Conservation (phyloP, 2,888 invertebrate genomes). For the Colletes collaris region DNA sequence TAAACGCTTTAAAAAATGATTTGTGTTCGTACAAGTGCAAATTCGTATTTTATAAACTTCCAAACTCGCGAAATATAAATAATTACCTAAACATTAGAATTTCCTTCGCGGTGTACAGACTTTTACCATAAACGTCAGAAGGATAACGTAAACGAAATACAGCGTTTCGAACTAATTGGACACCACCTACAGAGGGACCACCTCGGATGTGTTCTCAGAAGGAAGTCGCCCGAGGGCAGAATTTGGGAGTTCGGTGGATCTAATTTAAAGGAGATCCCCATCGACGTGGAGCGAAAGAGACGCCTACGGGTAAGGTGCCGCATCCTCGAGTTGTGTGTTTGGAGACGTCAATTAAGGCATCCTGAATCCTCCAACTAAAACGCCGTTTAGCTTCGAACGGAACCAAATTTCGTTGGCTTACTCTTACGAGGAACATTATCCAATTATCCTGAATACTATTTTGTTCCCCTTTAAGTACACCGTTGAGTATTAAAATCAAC, state of each 20-base stretch:
- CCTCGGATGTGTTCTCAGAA: constrained; percentile 52
- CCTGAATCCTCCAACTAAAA: constrained; percentile 18
- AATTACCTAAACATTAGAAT: too few relatives aligned
- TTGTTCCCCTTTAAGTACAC: too few relatives aligned
- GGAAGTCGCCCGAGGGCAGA: constrained; percentile 32
- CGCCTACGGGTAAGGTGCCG: constrained; percentile 16
- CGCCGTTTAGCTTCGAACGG: constrained; percentile 21
- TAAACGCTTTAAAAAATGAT: too few relatives aligned
- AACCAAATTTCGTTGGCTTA: not conserved
- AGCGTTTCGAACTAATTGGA: not conserved
- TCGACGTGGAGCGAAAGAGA: constrained; percentile 29
- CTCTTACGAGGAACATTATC: not conserved
- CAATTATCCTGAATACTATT: too few relatives aligned
- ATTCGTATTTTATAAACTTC: too few relatives aligned
- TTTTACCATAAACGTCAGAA: too few relatives aligned
- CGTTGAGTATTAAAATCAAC: too few relatives aligned
- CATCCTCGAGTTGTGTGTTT: constrained; percentile 46
- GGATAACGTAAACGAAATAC: not conserved
- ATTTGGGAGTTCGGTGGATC: constrained; percentile 45
- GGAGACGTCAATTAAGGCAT: constrained; percentile 21
- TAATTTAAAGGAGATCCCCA: constrained; percentile 45
- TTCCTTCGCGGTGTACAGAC: too few relatives aligned
- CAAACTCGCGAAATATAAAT: too few relatives aligned
- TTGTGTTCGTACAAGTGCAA: too few relatives aligned
- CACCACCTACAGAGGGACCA: constrained; percentile 55